Base-by-base conservation (phyloP, 2,888 invertebrate species). In the Neria commutata region DNA sequence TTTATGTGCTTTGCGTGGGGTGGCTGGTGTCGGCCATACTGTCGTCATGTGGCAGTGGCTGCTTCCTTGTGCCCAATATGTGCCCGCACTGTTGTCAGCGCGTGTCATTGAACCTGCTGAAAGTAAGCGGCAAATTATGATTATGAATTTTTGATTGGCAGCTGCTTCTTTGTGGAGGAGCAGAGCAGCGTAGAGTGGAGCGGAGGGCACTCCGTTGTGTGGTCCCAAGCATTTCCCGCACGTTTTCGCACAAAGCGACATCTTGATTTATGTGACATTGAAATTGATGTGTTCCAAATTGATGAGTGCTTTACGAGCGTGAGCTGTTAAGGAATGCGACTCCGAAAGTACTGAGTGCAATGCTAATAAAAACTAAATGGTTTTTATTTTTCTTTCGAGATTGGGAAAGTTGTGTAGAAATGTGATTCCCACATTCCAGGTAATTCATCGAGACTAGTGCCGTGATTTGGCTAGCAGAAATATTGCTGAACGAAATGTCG, bases 61-160 rank as follows among this genome's bases (percentile, higher is more conserved):
- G 37, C 37, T 14, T n/a, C 37, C 10, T 14, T n/a, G n/a, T 37
- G 37, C 24, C 25, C n/a, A n/a, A n/a, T n/a, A n/a, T n/a, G 14
- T 50, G 2, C 8, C 19, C 16, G 17, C 16, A 34, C 16, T 24
- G 21, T 40, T 52, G 25, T 10, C 37, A 33, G 24, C n/a, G 37
- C 40, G 52, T 23, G 52, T 52, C 52, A 52, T 52, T 40, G 52
- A 52, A 52, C 52, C 40, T 37, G 37, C 37, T 37, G 37, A 8
- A 37, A 37, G n/a, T 37, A 37, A 14, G 37, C 6, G n/a, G 6
- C n/a, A 14, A 14, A 37, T 37, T 37, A 37, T 37, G 4, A 37
- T n/a, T 37, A n/a, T n/a, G 6, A 37, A 14, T 37, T 37, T 37
- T 37, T 37, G 37, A n/a, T 8, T 37, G 37, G 37, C 16, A n/a